These are phyloP conservation scores for Lipophrys pholis DNA, from an alignment of 2,113 vertebrate species.

Conservation along the genomic window DNA sequence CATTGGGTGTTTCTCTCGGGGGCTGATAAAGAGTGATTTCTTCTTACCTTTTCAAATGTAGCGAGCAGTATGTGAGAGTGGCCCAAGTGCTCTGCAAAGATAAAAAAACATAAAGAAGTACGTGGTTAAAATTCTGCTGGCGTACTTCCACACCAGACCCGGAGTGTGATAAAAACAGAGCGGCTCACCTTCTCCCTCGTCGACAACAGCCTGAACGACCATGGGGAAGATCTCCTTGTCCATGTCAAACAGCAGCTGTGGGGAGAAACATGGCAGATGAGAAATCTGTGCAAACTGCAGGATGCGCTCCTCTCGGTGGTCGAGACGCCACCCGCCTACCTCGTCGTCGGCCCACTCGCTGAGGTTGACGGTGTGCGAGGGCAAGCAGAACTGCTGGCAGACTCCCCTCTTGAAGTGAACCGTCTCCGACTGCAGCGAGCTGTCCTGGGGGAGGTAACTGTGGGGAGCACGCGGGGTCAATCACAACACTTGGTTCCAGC, in stretches of 20 bases:
- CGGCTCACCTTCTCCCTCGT: constrained; percentile 90
- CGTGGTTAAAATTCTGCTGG: constrained; percentile 15
- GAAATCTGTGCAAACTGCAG: no score
- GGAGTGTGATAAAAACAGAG: not conserved
- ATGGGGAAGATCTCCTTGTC: constrained; percentile 96
- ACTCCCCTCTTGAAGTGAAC: constrained; percentile 94
- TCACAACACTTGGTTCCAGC: not conserved
- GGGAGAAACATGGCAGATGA: not conserved
- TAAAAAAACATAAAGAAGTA: not conserved
- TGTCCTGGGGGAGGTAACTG: constrained; percentile 94
- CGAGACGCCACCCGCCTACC: constrained; percentile 74
- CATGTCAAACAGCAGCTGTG: constrained; percentile 92
- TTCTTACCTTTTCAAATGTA: constrained; percentile 95
- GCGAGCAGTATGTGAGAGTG: constrained; percentile 96
- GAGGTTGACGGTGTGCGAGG: constrained; percentile 94
- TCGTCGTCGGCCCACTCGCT: constrained; percentile 96
- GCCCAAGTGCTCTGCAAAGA: constrained; percentile 89
- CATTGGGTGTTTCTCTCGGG: no score
- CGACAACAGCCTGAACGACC: constrained; percentile 95
- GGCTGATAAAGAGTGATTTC: no score
- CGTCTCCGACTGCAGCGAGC: constrained; percentile 93
- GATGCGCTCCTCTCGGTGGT: no score
- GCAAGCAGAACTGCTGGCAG: constrained; percentile 97
- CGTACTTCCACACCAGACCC: not conserved
- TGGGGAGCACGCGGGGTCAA: constrained; percentile 6